phyloP scores from a whole-genome alignment of 1,140 invertebrate genomes.

The Conus ventricosus region DNA sequence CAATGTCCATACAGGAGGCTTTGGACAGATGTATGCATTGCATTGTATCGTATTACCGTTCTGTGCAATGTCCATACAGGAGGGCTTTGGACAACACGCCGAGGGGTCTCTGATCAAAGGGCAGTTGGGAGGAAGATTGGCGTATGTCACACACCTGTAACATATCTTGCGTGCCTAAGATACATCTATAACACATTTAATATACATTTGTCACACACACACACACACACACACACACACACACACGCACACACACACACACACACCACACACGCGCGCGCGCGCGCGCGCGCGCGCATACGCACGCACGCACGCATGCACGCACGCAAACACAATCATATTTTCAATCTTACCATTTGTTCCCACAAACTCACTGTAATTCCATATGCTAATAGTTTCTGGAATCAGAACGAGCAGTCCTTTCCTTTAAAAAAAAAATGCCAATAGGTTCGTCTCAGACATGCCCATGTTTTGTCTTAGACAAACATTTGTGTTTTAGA shows the following conservation, averaged over 20 bases:
- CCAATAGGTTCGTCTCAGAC: too few relatives aligned
- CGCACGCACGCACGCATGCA: slow-evolving; percentile 1
- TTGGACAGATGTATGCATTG: too few relatives aligned
- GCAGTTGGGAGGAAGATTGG: not conserved
- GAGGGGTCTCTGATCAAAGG: not conserved
- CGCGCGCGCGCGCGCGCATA: not conserved
- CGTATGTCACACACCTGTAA: not conserved
- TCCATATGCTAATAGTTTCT: too few relatives aligned
- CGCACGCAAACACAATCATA: not conserved
- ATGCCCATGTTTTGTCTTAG: too few relatives aligned
- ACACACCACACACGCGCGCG: slow-evolving; percentile 10
- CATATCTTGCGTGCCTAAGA: not conserved
- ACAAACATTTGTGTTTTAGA: too few relatives aligned
- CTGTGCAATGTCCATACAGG: too few relatives aligned
- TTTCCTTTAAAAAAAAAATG: too few relatives aligned
- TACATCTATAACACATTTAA: not conserved
- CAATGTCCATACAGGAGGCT: too few relatives aligned
- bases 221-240: not conserved
- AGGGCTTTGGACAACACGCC: not conserved
- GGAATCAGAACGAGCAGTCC: too few relatives aligned
- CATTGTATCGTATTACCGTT: too few relatives aligned
- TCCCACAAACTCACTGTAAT: too few relatives aligned
- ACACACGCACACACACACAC: slow-evolving; percentile 21
- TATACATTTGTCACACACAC: not conserved
- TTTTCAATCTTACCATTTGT: not conserved